These are phyloP conservation scores for Enteromius unitaeniatus DNA, from an alignment of 2,797 vertebrate genomes.

Conservation along the genomic window DNA sequence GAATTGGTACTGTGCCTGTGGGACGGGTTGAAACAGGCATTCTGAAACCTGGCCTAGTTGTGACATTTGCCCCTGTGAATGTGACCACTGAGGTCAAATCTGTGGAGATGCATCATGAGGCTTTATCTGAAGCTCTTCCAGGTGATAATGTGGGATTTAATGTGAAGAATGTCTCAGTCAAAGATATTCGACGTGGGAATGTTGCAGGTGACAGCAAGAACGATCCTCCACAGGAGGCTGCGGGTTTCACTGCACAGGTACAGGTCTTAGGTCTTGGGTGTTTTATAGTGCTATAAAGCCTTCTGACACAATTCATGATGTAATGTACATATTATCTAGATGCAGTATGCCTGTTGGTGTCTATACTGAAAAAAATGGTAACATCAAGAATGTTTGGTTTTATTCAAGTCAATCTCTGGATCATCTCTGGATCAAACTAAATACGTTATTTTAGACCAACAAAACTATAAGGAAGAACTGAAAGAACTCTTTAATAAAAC, in stretches of 20 bases:
- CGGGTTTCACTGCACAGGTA: conserved; percentile 82
- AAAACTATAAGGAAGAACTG: background rate
- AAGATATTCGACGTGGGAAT: conserved; percentile 82
- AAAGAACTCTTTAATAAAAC: background rate
- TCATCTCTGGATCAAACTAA: background rate
- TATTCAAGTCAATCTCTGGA: background rate
- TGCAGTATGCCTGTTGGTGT: background rate
- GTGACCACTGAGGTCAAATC: conserved; percentile 84
- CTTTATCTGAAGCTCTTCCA: conserved; percentile 77
- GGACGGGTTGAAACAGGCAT: conserved; percentile 81
- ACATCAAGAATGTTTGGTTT: background rate
- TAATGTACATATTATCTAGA: background rate
- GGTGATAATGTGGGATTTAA: conserved; percentile 84
- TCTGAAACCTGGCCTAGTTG: conserved; percentile 80
- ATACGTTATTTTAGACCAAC: background rate
- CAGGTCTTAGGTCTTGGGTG: background rate
- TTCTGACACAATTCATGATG: background rate
- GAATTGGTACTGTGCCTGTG: conserved; percentile 83
- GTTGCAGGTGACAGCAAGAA: conserved; percentile 83
- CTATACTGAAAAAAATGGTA: background rate
- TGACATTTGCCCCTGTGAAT: conserved; percentile 83
- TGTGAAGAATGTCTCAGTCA: conserved; percentile 82
- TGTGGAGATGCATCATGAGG: conserved; percentile 86
- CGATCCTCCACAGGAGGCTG: conserved; percentile 80
- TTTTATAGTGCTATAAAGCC: background rate